Base-by-base conservation (phyloP, 2,113 vertebrate genomes). In the Calyptomena viridis region DNA sequence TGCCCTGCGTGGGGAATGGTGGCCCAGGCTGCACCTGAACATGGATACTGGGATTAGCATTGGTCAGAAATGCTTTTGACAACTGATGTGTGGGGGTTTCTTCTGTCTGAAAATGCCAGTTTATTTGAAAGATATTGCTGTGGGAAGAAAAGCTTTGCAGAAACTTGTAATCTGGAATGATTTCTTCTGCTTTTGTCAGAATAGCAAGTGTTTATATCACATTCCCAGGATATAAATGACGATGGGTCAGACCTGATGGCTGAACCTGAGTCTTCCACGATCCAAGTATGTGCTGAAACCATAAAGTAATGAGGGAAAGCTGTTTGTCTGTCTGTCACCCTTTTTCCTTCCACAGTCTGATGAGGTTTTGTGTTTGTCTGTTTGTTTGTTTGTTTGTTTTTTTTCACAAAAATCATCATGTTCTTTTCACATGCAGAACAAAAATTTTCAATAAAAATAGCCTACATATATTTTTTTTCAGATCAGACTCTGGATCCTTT, bases 1-100 rank as follows among this genome's bases (percentile, higher is more conserved):
- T 31, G 50, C 21, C 33, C 52, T 44, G 47, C 17, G 2, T 1
- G 0, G 39, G 25, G 42, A 78, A 2, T 2, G 3, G 16, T 72
- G 33, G 9, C 22, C 55, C 56, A 12, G 31, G 23, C 56, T 50
- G 30, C 28, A 8, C 31, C 37, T 28, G 12, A 71, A 24, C 3
- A 8, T 35, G 39, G 72, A 33, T 0, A 0, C 15, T 37, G 44
- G 30, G 28, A 39, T 42, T 37, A 27, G 44, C 42, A 6, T 8
- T 40, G 27, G 10, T 73, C 76, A 68, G 33, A 83, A 83, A 19
- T 19, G 27, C 23, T 84, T 76, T 39, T 59, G 40, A 8, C 35
- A 63, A 6, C 3, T 39, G 31, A 2, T 44, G 11, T 11, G 20
- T 8, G 76, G 20, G 25, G 18, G 10, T 39, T 28, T 4, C 69